phyloP scores from a whole-genome alignment of 2,888 invertebrate species.

The Coenonympha arcania region DNA sequence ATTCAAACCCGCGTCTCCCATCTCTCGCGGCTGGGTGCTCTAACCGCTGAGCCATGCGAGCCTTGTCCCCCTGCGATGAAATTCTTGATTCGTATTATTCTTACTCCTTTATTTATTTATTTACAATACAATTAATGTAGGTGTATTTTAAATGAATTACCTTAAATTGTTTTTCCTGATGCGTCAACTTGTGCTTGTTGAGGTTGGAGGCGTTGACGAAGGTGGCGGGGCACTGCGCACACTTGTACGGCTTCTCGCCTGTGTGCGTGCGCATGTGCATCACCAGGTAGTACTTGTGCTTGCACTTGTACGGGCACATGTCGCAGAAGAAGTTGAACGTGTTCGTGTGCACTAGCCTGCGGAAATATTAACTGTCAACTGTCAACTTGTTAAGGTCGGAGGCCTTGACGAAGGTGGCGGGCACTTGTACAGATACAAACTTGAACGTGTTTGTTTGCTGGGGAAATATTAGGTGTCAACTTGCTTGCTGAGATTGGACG shows the following conservation, averaged over 20 bases:
- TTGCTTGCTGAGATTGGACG: no score
- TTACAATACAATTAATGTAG: no score
- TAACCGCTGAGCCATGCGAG: no score
- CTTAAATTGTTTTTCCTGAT: conserved; percentile 69
- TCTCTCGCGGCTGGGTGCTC: no score
- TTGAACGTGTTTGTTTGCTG: conserved; percentile 67
- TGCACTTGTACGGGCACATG: conserved; percentile 67
- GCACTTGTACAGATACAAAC: conserved; percentile 68
- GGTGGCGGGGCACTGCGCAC: conserved; percentile 70
- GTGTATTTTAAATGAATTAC: conserved; percentile 32
- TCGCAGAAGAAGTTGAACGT: conserved; percentile 71
- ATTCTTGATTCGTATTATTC: no score
- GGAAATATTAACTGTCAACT: no score
- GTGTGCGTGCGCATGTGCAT: conserved; percentile 75
- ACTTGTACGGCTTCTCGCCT: conserved; percentile 67
- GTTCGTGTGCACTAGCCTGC: conserved; percentile 64
- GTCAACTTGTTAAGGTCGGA: no score
- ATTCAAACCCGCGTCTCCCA: no score
- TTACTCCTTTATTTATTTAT: no score
- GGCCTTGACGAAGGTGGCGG: no score
- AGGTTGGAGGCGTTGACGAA: conserved; percentile 79
- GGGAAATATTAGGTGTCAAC: no score
- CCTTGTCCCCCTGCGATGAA: no score
- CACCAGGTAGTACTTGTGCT: conserved; percentile 68
- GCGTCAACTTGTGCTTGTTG: conserved; percentile 77